Evolutionary conservation across 2,797 vertebrate species (phyloP).

Genomic region (Miichthys miiuy): DNA sequence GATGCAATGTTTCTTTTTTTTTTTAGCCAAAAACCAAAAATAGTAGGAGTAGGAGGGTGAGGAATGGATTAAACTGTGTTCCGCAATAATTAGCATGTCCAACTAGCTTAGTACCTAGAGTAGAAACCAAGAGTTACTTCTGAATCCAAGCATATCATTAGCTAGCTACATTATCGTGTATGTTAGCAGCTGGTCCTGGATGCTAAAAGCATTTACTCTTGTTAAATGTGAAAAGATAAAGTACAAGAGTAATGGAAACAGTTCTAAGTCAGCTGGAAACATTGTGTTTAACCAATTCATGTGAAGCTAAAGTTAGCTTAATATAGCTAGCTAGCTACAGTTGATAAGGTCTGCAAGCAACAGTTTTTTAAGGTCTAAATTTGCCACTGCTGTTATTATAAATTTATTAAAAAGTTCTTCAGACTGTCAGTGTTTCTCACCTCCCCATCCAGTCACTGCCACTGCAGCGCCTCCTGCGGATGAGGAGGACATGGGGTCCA

Average conservation of each 20-base stretch:
- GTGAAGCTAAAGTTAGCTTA: background rate
- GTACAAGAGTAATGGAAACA: background rate
- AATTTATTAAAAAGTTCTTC: background rate
- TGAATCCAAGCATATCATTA: background rate
- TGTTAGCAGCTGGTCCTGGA: background rate
- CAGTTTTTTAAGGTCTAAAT: background rate
- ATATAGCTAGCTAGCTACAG: background rate
- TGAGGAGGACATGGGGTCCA: slow-evolving; percentile 80
- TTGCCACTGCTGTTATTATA: background rate
- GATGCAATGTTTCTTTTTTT: background rate
- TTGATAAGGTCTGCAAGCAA: background rate
- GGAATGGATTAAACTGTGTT: background rate
- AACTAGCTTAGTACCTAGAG: background rate
- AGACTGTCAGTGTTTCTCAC: slow-evolving; percentile 77
- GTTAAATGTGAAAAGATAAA: background rate
- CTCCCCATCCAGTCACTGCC: slow-evolving; percentile 92
- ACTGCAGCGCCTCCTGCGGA: slow-evolving; percentile 78
- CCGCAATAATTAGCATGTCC: background rate
- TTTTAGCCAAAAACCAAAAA: background rate
- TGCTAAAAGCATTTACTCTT: background rate
- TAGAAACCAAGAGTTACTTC: background rate
- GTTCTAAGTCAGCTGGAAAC: background rate
- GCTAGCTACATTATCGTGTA: background rate
- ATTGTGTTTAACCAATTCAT: background rate
- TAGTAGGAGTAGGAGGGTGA: background rate